A percentile compares a stretch with the other conserved stretches of the same genome.
These are phyloP conservation scores for Drosophila parvula DNA, from an alignment of 1,140 invertebrate genomes.

Conservation along the genomic window DNA sequence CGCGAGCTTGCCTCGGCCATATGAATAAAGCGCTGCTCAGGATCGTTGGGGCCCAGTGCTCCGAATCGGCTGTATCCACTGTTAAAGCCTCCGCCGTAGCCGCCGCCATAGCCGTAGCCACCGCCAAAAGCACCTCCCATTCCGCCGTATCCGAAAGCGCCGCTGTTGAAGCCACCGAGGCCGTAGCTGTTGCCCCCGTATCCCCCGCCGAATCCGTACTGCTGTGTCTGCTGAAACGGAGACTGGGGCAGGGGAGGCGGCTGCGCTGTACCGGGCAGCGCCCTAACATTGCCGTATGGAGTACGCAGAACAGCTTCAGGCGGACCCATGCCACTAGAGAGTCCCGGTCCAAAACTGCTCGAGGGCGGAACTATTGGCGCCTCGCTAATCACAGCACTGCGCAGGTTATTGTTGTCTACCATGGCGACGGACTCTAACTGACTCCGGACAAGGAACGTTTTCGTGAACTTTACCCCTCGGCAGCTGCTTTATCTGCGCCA, in stretches of 20 bases:
- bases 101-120: conserved; percentile 57
- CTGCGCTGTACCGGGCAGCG: conserved; percentile 53
- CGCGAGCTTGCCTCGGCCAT: conserved; percentile 95
- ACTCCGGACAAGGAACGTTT: conserved; percentile 33
- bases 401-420: conserved; percentile 73
- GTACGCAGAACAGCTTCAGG: conserved; percentile 59
- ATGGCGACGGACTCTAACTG: conserved; percentile 40
- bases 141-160: conserved; percentile 53
- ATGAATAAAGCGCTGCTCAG: conserved; percentile 89
- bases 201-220: conserved; percentile 41
- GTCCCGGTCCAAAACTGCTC: conserved; percentile 18
- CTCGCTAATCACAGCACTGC: conserved; percentile 71
- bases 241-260: conserved; percentile 73
- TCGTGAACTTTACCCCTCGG: conserved; percentile 67
- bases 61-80: conserved; percentile 84
- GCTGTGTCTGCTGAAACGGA: conserved; percentile 59
- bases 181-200: conserved; percentile 42
- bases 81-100: conserved; percentile 75
- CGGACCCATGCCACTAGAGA: conserved; percentile 26
- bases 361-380: conserved; percentile 60
- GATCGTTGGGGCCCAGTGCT: conserved; percentile 84
- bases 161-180: conserved; percentile 43
- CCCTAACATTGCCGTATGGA: conserved; percentile 74
- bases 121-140: conserved; percentile 42
- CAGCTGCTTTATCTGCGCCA: conserved; percentile 11